Evolutionary conservation across 2,797 vertebrate species (phyloP), one percentile per base, ranked within the genome.

Genomic region (Aldrovandia affinis): DNA sequence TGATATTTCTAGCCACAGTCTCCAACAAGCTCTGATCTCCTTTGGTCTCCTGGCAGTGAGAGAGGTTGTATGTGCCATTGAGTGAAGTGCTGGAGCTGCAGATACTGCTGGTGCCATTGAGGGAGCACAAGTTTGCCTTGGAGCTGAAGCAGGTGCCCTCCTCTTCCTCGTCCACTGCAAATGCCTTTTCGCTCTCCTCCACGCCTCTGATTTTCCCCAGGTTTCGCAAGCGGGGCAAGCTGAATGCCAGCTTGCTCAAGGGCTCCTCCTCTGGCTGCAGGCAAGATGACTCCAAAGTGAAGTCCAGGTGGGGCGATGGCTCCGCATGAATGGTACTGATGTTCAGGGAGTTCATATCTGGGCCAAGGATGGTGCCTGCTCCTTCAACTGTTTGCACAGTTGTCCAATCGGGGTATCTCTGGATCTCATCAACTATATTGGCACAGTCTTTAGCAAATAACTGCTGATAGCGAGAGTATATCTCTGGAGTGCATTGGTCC

Each of bases 351-450:
- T 14, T 59, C 30, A 20, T 6, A 28, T n/a, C 4, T 52, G 47
- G 42, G 22, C 39, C 42, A 47, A 47, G 47, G 5, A 73, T 8
- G 20, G 1, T 7, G 20, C 73, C 10, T 25, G 39, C 42, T 10
- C 42, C 42, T 77, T 47, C 42, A 6, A 47, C 22, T 44, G 73
- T 52, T 42, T 18, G 30, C 14, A 25, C 20, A 14, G 73, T 8
- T 39, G 28, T 36, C 44, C 42, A 28, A 2, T 15, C 65, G 2
- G 75, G 77, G 78, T 42, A 39, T 44, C 22, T 42, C 42, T 7
- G 83, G 77, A 80, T 84, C 28, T 30, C 25, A 36, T 54, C n/a
- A 50, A 83, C 78, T 30, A 83, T 18, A 78, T 22, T 47, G n/a
- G 73, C 42, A 42, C 82, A 81, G 28, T 81, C 59, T 57, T 81